Conservation (phyloP, 2,888 invertebrate genomes). For the Tinea semifulvella region DNA sequence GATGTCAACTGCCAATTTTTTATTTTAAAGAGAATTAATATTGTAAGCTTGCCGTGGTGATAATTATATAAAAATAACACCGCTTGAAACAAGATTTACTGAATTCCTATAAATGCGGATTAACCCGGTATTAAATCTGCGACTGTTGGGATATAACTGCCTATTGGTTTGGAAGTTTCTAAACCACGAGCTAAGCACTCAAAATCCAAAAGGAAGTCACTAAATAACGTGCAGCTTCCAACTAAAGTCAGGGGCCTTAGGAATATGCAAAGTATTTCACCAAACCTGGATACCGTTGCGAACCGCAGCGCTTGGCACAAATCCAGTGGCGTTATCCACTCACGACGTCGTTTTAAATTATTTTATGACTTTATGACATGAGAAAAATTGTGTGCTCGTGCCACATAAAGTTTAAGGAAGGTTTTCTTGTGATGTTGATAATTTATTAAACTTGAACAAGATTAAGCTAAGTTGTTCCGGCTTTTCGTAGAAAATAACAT, state of each 20-base stretch:
- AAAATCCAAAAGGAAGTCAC: background rate
- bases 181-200: background rate
- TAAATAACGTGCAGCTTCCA: background rate
- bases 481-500: no score
- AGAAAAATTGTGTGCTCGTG: constrained; percentile 29
- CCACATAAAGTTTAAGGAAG: constrained; percentile 2
- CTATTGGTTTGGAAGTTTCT: no score
- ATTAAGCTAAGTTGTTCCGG: no score
- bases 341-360: constrained; percentile 39
- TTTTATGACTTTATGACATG: constrained; percentile 41
- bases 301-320: constrained; percentile 35
- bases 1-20: no score
- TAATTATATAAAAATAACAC: no score
- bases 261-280: constrained; percentile 11
- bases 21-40: no score
- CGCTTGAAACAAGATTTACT: no score
- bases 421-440: background rate
- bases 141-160: no score
- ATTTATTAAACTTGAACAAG: no score
- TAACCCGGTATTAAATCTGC: no score
- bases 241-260: constrained; percentile 8
- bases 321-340: constrained; percentile 29
- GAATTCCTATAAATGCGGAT: no score
- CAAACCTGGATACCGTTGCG: constrained; percentile 29
- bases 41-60: no score